phyloP scores from a whole-genome alignment of 2,113 vertebrate genomes.

The Reinhardtius hippoglossoides region DNA sequence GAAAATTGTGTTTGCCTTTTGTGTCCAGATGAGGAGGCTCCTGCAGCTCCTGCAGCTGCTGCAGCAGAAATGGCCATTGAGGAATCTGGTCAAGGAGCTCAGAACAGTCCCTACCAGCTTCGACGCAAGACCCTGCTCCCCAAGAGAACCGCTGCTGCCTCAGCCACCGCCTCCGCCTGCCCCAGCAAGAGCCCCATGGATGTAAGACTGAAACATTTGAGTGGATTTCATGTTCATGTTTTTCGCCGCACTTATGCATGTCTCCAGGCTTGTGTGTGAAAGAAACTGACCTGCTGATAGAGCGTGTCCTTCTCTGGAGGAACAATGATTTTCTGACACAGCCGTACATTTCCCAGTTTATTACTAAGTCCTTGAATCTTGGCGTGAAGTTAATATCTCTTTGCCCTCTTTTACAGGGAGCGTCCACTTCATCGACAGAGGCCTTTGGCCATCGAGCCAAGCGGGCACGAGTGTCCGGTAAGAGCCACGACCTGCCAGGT shows the following conservation, averaged over 20 bases:
- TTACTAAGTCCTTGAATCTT: conserved; percentile 26
- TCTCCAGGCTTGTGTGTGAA: neutral
- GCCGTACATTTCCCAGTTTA: neutral
- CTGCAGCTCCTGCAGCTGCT: conserved; percentile 93
- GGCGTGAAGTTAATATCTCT: conserved; percentile 28
- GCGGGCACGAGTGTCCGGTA: conserved; percentile 97
- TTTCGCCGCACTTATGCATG: conserved; percentile 14
- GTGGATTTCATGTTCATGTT: neutral
- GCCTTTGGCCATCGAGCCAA: conserved; percentile 98
- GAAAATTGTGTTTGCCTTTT: conserved; percentile 35
- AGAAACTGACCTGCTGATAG: conserved; percentile 12
- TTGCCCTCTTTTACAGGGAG: conserved; percentile 84
- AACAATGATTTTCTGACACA: conserved; percentile 33
- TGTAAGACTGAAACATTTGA: conserved; percentile 76
- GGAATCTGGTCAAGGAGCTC: conserved; percentile 99
- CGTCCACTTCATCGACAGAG: conserved; percentile 97
- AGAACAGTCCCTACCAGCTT: conserved; percentile 99
- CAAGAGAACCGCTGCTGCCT: conserved; percentile 93
- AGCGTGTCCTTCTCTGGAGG: neutral
- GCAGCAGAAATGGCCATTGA: conserved; percentile 98
- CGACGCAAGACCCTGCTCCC: conserved; percentile 98
- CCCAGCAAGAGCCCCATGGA: conserved; percentile 95
- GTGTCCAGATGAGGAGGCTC: conserved; percentile 94
- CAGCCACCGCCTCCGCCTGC: conserved; percentile 86
- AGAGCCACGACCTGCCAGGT: conserved; percentile 97